Base-by-base conservation (phyloP, 2,888 invertebrate species). In the Pseudanteris insignis region DNA sequence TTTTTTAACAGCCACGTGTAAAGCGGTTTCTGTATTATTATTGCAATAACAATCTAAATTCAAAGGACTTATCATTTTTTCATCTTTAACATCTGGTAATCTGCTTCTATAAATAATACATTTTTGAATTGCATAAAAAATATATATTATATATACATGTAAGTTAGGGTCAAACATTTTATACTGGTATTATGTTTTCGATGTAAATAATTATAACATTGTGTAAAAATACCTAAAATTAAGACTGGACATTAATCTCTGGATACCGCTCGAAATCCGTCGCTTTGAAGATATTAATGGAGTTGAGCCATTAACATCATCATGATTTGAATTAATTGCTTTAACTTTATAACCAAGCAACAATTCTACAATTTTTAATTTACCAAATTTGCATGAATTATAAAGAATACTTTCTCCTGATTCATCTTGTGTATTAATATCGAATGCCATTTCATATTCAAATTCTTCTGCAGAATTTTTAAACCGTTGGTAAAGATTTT, bases 331-430 rank as follows among this genome's bases (percentile, higher is more conserved):
- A 64, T 83, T 85, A 4, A 73, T 79, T 11, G 86, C 86, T 74
- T 85, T 86, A 0, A 90, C 85, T 72, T 85, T 84, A 80, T 89
- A 89, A 71, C 87, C 87, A 12, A 95, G 83, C 62, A 96, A 83
- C 5, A 89, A 84, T 63, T 91, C 89, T 0, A 92, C 88, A 40
- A 95, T 85, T 55, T 88, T 86, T 57, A 86, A 83, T 78, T 93
- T 92, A 11, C 93, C 94, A 47, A 92, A 85, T 55, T 91, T 86
- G 76, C 94, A 90, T 7, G 96, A 93, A 60, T 95, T 87, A 81
- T 96, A 96, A 7, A 98, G 83, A 44, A 95, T 89, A 62, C 90
- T 96, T 81, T 96, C 94, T 0, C 93, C 94, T 15, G 91, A 91
- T 2, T 90, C 92, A 81, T 95, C 95, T 66, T 89, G 86, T 32